Percentiles rank a stretch among this genome's conserved stretches.
Evolutionary conservation across 2,888 invertebrate genomes (phyloP).

Genomic region (Epirrhoe alternata): DNA sequence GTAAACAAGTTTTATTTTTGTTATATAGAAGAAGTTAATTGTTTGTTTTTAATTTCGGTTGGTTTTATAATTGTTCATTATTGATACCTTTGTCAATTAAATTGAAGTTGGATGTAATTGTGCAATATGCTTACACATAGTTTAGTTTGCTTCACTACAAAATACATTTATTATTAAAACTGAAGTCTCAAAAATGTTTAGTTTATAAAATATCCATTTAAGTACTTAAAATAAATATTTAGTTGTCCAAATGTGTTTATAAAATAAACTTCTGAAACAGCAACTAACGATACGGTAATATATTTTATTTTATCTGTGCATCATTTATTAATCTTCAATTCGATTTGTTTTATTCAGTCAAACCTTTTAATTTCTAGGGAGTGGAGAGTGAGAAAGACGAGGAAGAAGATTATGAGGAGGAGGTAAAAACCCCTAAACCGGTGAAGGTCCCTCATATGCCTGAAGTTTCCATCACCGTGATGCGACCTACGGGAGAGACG

Average conservation of each 20-base stretch:
- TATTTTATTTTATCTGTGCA: not conserved
- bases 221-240: not conserved
- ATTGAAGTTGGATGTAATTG: not conserved
- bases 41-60: not conserved
- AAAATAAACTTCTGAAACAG: not conserved
- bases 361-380: slow-evolving; percentile 61
- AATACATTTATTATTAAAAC: not conserved
- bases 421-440: slow-evolving; percentile 56
- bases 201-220: not conserved
- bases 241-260: not conserved
- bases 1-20: no score
- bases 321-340: not conserved
- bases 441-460: slow-evolving; percentile 71
- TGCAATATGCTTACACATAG: not conserved
- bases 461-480: slow-evolving; percentile 80
- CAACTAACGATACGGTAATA: not conserved
- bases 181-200: slow-evolving; percentile 1
- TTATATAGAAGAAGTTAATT: not conserved
- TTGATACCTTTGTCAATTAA: no score
- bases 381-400: slow-evolving; percentile 77
- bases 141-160: not conserved
- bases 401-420: slow-evolving; percentile 68
- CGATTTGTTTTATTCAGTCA: not conserved
- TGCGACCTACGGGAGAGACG: slow-evolving; percentile 77
- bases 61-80: not conserved